Evolutionary conservation across 2,888 invertebrate species (phyloP), one percentile per base, ranked within the genome.

Genomic region (Athalia cordata): DNA sequence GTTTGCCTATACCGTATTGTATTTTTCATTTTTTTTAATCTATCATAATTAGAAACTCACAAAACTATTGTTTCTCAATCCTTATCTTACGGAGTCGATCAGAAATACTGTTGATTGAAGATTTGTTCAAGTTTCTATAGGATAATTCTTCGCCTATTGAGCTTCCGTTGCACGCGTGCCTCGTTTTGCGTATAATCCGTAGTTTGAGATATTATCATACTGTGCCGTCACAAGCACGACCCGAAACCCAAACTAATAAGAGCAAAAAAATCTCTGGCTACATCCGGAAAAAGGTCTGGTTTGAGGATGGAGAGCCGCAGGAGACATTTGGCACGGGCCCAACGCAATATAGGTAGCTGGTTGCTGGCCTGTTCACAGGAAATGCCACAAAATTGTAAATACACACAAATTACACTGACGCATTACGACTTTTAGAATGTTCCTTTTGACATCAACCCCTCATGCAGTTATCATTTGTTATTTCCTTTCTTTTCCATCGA

Each of bases 361-460:
- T 11, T 29, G 64, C 64, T 55, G n/a, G 64, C 29, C 62, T 62
- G 75, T 75, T 75, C 61, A 75, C 75, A 75, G 75, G 75, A 75
- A 75, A 75, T 62, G 75, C 75, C 75, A 75, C 75, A 64, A 75
- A 62, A 75, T 75, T 62, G 75, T 75, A 75, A 75, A 75, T 75
- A 75, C 62, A 29, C 29, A 75, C 75, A 75, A 75, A 75, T 75
- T 75, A 75, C 75, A 75, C 75, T 75, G 75, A 75, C 75, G 62
- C 75, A 43, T 75, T 75, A 75, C 75, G 75, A 75, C 75, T 62
- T 64, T 50, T 64, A 61, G 75, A 50, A 49, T 47, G 29, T 45
- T 59, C 55, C n/a, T 50, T 52, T 75, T 62, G 61, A 13, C 47
- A 5, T 15, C 13, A 43, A 29, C 52, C 43, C 68, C n/a, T 55